Evolutionary conservation across 2,113 vertebrate species (phyloP), one percentile per base, ranked within the genome.

Genomic region (Ageneiosus marmoratus): DNA sequence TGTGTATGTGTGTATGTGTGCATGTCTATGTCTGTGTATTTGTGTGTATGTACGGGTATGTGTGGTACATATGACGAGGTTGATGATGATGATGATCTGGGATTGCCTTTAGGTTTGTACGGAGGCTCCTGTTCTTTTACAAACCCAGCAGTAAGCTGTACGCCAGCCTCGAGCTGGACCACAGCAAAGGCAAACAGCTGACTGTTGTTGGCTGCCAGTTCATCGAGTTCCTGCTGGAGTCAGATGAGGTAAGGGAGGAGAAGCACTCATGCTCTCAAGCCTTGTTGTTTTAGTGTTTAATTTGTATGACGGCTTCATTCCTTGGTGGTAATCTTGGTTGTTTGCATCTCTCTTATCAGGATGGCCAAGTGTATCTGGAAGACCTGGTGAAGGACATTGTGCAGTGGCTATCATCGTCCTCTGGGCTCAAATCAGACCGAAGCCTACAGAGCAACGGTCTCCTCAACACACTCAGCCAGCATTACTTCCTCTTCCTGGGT

Each of bases 401-500:
- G 79, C 93, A 93, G 13, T 99, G 98, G 98, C 94, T 99, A 13
- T 96, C 95, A 62, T 93, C 92, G 0, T 96, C 95, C 56, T 97
- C 95, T 9, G 97, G 98, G 63, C 93, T 97, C 88, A 99, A 98
- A 90, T 95, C 97, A 0, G 97, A 99, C 89, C 95, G 96, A 85
- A 96, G 95, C 87, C 95, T 99, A 85, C 97, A 99, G 86, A 99
- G 95, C 86, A 99, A 98, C 69, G 97, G 97, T 27, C 93, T 99
- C 84, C 92, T 98, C 88, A 98, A 94, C 88, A 98, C 97, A 1
- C 96, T 99, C 87, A 97, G 97, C 93, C 97, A 99, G 92, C 96
- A 99, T 94, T 99, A 99, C 94, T 98, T 98, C 89, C 94, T 99
- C 67, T 97, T 98, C 93, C 95, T 99, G 87, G 97, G 98, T 89